Evolutionary conservation across 2,113 vertebrate genomes (phyloP), one percentile per base, ranked within the genome.

Genomic region (Butorides virescens): DNA sequence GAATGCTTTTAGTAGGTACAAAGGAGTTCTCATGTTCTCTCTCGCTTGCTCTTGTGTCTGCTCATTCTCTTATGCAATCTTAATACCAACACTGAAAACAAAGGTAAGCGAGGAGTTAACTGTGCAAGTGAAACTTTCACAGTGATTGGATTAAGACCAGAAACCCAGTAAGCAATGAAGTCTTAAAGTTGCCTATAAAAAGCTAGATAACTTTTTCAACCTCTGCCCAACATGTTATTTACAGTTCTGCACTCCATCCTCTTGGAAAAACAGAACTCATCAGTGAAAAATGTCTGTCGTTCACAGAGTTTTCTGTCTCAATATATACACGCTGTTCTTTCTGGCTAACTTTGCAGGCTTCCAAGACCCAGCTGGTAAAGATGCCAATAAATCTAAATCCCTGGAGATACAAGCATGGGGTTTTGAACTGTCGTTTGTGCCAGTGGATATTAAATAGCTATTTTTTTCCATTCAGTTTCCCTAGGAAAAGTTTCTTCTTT

Each of bases 201-300:
- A 97, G 94, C 94, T 94, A 95, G 94, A 96, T 97, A 97, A 97
- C 95, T 93, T 95, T 93, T 95, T 96, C 95, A 97, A 94, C 91
- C 92, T 92, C 91, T 95, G 92, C 91, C 94, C 95, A 95, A 66
- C 91, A 93, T 95, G 92, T 95, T 97, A 95, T 97, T 97, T 97
- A 96, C 95, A 95, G 92, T 95, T 92, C 95, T 95, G 92, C 84
- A 65, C 95, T 96, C 86, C 91, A 55, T 95, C 71, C 80, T 71
- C 92, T 95, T 96, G 96, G 95, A 97, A 97, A 97, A 97, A 97
- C 94, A 96, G 95, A 96, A 97, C 89, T 97, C 94, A 97, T 95
- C 92, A 93, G 94, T 91, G 95, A 96, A 97, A 97, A 97, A 96
- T 97, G 95, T 87, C 94, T 3, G 2, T 92, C 23, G 61, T 89